Evolutionary conservation across 2,113 vertebrate species (phyloP), one percentile per base, ranked within the genome.

Genomic region (Ivindomyrus marchei): DNA sequence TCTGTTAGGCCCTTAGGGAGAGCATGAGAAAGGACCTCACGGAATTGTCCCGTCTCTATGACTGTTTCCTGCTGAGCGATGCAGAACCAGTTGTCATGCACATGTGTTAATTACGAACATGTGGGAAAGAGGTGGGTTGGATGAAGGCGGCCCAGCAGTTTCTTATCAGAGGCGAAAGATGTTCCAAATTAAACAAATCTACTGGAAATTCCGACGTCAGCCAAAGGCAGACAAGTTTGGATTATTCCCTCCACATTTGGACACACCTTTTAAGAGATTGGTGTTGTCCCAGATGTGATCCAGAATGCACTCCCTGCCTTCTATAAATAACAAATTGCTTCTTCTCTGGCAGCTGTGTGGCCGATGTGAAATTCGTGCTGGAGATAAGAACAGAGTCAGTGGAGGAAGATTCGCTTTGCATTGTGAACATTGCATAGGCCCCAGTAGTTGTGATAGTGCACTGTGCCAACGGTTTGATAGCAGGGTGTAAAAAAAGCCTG

Each of bases 201-300:
- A 58, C 39, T 85, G 52, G 47, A 58, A n/a, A 80, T 50, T 80
- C 58, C 56, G 2, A 70, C 88, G 4, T 50, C 39, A 21, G 45
- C 74, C 36, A 70, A 66, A 8, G n/a, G 31, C 21, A 42, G 89
- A 62, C 89, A 62, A 42, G 31, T 21, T 58, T 46, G 52, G 89
- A 89, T 85, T 56, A 45, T 45, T 84, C 36, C 49, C 31, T 21
- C 21, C 9, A 21, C 24, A 58, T 42, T 24, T 39, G 52, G 39
- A 89, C 89, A 66, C 80, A 62, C 89, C 77, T 89, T 62, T 53
- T 4, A 24, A 85, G 24, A 85, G 50, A 89, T 66, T 89, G 77
- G 24, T 84, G 24, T 21, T 0, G 10, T 13, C 27, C 74, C 27
- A 77, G 83, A 56, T 47, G 80, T 15, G 52, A 39, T 62, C 49